Evolutionary conservation across 2,888 invertebrate genomes (phyloP).

Genomic region (Camponotus fellah): DNA sequence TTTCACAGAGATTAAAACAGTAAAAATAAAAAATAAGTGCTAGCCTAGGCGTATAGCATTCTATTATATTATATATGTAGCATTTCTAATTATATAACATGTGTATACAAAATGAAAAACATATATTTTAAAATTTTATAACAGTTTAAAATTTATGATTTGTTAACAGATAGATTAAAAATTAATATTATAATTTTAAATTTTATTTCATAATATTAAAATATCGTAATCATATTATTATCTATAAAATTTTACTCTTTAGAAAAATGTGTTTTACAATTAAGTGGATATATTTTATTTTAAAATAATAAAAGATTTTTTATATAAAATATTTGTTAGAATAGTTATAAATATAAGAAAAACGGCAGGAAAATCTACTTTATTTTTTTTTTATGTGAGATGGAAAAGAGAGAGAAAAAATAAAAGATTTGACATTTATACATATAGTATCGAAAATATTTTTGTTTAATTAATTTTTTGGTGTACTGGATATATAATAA

Average conservation of each 20-base stretch:
- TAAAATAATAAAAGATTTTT: neutral
- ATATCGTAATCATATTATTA: neutral
- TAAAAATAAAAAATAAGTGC: neutral
- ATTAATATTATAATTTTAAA: neutral
- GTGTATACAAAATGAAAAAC: neutral
- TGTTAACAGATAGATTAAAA: neutral
- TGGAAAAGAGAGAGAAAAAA: neutral
- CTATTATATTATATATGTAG: too few relatives aligned
- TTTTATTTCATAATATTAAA: neutral
- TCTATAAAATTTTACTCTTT: constrained; percentile 5
- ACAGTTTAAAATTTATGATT: constrained; percentile 1
- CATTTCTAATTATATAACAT: neutral
- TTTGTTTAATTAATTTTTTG: neutral
- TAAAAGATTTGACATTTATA: neutral
- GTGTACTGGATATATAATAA: neutral
- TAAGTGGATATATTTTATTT: neutral
- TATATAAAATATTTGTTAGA: neutral
- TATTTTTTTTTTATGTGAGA: neutral
- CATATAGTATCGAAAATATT: neutral
- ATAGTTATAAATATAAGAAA: neutral
- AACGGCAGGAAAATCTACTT: neutral
- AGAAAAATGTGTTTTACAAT: constrained; percentile 5
- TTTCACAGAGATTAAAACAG: neutral
- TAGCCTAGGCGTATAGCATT: neutral
- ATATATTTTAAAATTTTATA: neutral